Conservation (phyloP, 2,113 vertebrate species). For the Phalacrocorax pelagicus region DNA sequence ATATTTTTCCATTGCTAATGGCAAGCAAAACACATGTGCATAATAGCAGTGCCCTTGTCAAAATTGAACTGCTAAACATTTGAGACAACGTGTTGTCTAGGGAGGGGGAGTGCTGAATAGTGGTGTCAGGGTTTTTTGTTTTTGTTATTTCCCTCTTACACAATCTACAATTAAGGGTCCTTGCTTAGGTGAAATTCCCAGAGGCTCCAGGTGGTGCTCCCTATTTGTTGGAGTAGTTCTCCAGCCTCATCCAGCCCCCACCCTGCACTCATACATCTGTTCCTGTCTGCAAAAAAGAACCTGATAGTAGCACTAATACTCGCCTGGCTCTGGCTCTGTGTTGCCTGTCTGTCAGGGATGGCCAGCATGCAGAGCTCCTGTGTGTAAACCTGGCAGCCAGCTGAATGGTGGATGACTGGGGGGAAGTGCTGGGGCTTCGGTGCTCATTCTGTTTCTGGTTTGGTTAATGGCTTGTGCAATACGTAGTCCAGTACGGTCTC, state of each 20-base stretch:
- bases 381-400: background rate
- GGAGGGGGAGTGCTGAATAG: background rate
- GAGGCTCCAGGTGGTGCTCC: background rate
- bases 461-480: background rate
- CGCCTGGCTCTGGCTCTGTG: background rate
- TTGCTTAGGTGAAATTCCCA: background rate
- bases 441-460: background rate
- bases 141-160: background rate
- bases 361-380: background rate
- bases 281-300: background rate
- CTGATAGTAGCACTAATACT: background rate
- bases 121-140: fast-evolving
- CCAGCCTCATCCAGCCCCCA: background rate
- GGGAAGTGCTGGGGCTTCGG: background rate
- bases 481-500: background rate
- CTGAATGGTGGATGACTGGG: background rate
- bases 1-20: background rate
- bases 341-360: background rate
- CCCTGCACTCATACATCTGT: background rate
- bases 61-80: background rate
- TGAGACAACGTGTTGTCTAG: background rate
- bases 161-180: background rate
- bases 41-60: background rate
- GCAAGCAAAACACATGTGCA: background rate
- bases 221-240: background rate